Conservation (phyloP, 2,888 invertebrate species). For the Brenthis ino region DNA sequence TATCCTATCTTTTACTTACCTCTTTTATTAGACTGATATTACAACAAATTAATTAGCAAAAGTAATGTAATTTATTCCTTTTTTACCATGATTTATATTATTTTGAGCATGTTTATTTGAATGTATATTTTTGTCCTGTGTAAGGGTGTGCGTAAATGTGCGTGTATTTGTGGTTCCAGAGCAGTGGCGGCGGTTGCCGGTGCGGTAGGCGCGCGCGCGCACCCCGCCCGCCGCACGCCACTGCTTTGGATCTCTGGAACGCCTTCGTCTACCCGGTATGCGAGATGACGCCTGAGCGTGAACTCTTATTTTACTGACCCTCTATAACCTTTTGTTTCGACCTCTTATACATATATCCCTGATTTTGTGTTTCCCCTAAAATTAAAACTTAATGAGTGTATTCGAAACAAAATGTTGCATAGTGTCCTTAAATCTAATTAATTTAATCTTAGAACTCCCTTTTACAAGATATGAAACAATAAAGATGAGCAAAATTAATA, state of each 20-base stretch:
- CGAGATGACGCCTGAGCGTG: slow-evolving; percentile 70
- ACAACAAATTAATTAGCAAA: slow-evolving; percentile 1
- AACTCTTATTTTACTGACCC: slow-evolving; percentile 36
- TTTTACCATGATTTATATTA: slow-evolving; percentile 14
- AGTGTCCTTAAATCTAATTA: slow-evolving; percentile 16
- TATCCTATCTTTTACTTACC: not conserved
- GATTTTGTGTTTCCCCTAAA: not conserved
- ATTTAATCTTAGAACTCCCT: not conserved
- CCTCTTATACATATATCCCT: slow-evolving; percentile 10
- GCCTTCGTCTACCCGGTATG: slow-evolving; percentile 86
- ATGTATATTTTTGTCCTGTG: slow-evolving; percentile 45
- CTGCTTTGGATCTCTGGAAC: slow-evolving; percentile 86
- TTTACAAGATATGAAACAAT: not conserved
- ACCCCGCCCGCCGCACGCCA: slow-evolving; percentile 87
- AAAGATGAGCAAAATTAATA: slow-evolving; percentile 6
- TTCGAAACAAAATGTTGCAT: slow-evolving; percentile 38
- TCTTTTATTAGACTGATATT: slow-evolving; percentile 1
- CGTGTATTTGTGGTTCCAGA: slow-evolving; percentile 82
- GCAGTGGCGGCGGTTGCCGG: slow-evolving; percentile 83
- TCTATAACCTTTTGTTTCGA: slow-evolving; percentile 38
- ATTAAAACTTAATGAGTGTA: not conserved
- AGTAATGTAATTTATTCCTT: slow-evolving; percentile 20
- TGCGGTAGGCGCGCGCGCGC: slow-evolving; percentile 83
- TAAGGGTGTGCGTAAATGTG: slow-evolving; percentile 65
- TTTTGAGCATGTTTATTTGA: slow-evolving; percentile 28